These are phyloP conservation scores for Lacanobia wlatinum DNA, from an alignment of 2,888 invertebrate species.

Conservation along the genomic window DNA sequence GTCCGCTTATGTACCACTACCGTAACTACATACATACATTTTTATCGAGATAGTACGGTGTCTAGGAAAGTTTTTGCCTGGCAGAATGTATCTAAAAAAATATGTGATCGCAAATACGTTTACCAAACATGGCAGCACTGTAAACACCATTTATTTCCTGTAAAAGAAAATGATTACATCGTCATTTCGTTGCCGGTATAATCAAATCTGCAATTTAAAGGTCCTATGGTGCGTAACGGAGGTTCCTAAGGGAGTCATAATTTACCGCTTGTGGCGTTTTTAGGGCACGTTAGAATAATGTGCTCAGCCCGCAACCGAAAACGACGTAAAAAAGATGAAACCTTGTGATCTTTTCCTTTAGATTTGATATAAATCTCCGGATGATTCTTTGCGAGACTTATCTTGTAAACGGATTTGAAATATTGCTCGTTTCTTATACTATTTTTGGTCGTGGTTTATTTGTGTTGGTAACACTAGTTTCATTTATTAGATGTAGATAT, in stretches of 20 bases:
- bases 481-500: not conserved
- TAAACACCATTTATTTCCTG: not conserved
- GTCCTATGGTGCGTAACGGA: conserved; percentile 43
- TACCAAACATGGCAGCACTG: too few species aligned
- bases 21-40: too few species aligned
- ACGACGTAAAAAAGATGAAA: conserved; percentile 59
- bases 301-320: conserved; percentile 44
- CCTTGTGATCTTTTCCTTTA: conserved; percentile 49
- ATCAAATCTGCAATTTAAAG: conserved; percentile 51
- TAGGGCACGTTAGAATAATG: conserved; percentile 51
- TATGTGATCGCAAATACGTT: not conserved
- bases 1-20: too few species aligned
- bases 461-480: not conserved
- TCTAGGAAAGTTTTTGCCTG: too few species aligned
- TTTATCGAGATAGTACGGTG: too few species aligned
- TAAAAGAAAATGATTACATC: conserved; percentile 29
- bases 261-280: conserved; percentile 55
- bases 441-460: conserved; percentile 4
- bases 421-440: conserved; percentile 11
- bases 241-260: conserved; percentile 52
- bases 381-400: conserved; percentile 44
- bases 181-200: conserved; percentile 24
- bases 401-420: conserved; percentile 42
- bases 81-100: too few species aligned
- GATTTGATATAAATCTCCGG: conserved; percentile 58